A percentile compares a stretch with the other conserved stretches of the same genome.
These are phyloP conservation scores for Discoglossus pictus DNA, from an alignment of 2,797 vertebrate genomes.

Conservation along the genomic window DNA sequence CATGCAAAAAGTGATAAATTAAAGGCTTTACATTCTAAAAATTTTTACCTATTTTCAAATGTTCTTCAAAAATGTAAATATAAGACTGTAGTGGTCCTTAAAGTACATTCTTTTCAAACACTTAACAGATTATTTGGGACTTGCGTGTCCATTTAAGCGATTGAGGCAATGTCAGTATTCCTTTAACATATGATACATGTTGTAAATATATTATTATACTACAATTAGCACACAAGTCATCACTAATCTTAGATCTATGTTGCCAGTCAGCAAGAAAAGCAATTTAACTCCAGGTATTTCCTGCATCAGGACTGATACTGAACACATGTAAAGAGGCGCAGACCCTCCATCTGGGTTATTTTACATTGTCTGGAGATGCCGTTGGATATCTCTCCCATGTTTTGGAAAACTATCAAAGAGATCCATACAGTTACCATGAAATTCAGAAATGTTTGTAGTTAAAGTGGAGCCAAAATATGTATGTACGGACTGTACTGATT, in stretches of 20 bases:
- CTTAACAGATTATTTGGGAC: no score
- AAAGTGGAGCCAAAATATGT: slow-evolving; percentile 45
- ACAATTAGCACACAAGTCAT: slow-evolving; percentile 8
- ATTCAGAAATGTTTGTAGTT: slow-evolving; percentile 43
- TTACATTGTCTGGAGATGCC: slow-evolving; percentile 23
- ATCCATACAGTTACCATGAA: slow-evolving; percentile 38
- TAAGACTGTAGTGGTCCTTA: no score
- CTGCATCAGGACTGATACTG: slow-evolving; percentile 3
- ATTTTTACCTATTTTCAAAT: no score
- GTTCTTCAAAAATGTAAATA: no score
- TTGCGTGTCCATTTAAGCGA: no score
- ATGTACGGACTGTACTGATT: slow-evolving; percentile 37
- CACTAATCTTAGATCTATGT: slow-evolving; percentile 24
- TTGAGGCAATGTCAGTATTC: no score
- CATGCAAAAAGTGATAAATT: no score
- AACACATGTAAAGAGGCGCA: slow-evolving; percentile 47
- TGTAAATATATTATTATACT: slow-evolving; percentile 13
- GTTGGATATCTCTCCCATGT: slow-evolving; percentile 38
- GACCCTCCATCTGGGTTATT: slow-evolving; percentile 11
- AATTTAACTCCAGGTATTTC: slow-evolving; percentile 27
- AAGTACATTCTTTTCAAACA: no score
- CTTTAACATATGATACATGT: no score
- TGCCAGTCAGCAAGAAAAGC: slow-evolving; percentile 15
- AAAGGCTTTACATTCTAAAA: no score
- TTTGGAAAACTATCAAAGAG: slow-evolving; percentile 47